Evolutionary conservation across 92 coral and sea anemone species (phyloP).

Genomic region (Palythoa heliodiscus): DNA sequence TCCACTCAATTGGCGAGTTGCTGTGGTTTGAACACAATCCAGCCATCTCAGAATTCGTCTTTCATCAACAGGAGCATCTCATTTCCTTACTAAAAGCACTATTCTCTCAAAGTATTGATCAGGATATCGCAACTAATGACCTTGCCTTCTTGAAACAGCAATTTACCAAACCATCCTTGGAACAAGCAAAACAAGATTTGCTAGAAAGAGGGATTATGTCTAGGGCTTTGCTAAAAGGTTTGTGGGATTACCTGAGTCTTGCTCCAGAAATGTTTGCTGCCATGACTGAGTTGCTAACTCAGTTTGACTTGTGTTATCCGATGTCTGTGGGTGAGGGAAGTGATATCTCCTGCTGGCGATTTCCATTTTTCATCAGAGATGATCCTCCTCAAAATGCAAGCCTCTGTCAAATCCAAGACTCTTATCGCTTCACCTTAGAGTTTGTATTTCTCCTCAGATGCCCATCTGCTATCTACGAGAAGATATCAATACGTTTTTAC

Average conservation of each 20-base stretch:
- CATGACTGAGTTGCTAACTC: constrained; percentile 62
- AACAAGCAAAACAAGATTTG: constrained; percentile 53
- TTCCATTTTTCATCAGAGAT: constrained; percentile 72
- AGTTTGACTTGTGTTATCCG: constrained; percentile 66
- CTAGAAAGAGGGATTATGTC: constrained; percentile 64
- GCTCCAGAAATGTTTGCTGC: constrained; percentile 59
- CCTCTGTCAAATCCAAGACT: neutral
- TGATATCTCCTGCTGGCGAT: constrained; percentile 48
- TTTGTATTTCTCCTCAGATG: constrained; percentile 57
- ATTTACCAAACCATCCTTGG: constrained; percentile 22
- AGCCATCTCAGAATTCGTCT: constrained; percentile 57
- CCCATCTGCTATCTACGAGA: constrained; percentile 63
- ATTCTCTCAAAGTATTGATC: constrained; percentile 50
- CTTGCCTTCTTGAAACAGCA: constrained; percentile 18
- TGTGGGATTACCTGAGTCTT: constrained; percentile 50
- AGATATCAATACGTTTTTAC: constrained; percentile 58
- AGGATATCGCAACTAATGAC: neutral
- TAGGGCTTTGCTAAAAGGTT: constrained; percentile 39
- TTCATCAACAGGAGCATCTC: constrained; percentile 67
- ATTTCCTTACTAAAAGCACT: constrained; percentile 57
- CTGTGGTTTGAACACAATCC: constrained; percentile 66
- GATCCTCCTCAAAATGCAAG: constrained; percentile 1
- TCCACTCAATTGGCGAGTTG: constrained; percentile 66
- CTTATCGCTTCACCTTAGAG: constrained; percentile 50
- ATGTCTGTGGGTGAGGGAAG: constrained; percentile 11